phyloP scores from a whole-genome alignment of 1,140 invertebrate species.

The Lamellibrachia luymesi region DNA sequence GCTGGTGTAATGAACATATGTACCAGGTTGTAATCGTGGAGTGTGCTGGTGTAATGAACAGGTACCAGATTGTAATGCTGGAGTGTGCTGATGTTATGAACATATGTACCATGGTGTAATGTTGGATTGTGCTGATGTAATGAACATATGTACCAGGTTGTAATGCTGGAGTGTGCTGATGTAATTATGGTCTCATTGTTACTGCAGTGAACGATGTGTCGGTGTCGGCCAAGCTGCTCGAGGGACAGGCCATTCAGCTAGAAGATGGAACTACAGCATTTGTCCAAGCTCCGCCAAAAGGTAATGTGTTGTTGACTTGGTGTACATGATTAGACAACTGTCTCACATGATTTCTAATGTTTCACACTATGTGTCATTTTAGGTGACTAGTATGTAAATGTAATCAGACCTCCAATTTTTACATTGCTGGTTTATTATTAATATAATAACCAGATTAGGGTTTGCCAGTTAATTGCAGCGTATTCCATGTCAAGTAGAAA shows the following conservation, averaged over 20 bases:
- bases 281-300: slow-evolving; percentile 38
- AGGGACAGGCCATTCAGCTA: slow-evolving; percentile 51
- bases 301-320: not conserved
- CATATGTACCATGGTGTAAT: too few species aligned
- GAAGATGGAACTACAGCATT: slow-evolving; percentile 56
- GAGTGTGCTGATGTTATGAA: too few species aligned
- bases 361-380: not conserved
- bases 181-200: not conserved
- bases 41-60: not conserved
- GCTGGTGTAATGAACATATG: not conserved
- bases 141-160: not conserved
- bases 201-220: not conserved
- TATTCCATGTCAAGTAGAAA: not conserved
- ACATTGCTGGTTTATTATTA: too few species aligned
- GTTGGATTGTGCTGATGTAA: too few species aligned
- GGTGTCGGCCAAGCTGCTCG: slow-evolving; percentile 35
- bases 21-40: not conserved
- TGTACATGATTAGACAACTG: not conserved
- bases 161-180: not conserved
- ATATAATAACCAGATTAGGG: slow-evolving; percentile 9
- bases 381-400: not conserved
- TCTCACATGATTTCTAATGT: not conserved
- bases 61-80: too few species aligned
- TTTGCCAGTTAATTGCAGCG: not conserved
- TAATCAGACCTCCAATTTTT: too few species aligned